These are phyloP conservation scores for Hyla sarda DNA, from an alignment of 2,113 vertebrate species.

Conservation along the genomic window DNA sequence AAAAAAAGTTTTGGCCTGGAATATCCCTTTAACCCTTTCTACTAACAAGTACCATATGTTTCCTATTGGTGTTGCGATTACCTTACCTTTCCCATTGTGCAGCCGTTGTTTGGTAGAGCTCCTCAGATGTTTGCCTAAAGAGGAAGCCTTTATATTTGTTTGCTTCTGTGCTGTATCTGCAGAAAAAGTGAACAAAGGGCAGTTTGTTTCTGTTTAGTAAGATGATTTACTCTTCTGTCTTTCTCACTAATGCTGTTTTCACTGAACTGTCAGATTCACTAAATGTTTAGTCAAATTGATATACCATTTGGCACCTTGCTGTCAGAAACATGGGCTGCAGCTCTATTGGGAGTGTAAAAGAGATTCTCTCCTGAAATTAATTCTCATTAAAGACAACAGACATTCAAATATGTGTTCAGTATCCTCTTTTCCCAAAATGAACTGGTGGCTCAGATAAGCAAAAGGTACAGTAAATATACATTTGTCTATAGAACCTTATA, in stretches of 20 bases:
- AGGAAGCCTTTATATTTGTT: constrained; percentile 36
- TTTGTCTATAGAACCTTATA: not conserved
- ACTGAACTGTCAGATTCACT: constrained; percentile 44
- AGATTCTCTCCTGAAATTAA: not conserved
- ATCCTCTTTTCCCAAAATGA: not conserved
- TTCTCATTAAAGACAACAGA: not conserved
- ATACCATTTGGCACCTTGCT: constrained; percentile 21
- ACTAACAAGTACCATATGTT: not conserved
- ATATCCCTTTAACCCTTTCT: not conserved
- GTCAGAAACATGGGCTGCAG: not conserved
- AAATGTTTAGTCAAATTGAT: constrained; percentile 52
- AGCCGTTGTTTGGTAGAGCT: not conserved
- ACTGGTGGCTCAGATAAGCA: not conserved
- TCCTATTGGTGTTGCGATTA: not conserved
- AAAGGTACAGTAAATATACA: not conserved
- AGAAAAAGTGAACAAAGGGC: constrained; percentile 42
- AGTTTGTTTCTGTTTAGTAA: constrained; percentile 46
- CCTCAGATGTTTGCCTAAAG: constrained; percentile 19
- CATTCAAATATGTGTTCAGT: not conserved
- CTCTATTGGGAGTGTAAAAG: constrained; percentile 1
- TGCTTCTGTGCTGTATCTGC: constrained; percentile 53
- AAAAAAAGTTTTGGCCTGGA: too few relatives aligned
- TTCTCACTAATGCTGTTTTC: constrained; percentile 10
- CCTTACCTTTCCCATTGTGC: constrained; percentile 57
- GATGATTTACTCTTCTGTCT: constrained; percentile 43